A percentile compares a stretch with the other conserved stretches of the same genome.
Conservation (phyloP, 2,888 invertebrate genomes). For the Thereva unica region DNA sequence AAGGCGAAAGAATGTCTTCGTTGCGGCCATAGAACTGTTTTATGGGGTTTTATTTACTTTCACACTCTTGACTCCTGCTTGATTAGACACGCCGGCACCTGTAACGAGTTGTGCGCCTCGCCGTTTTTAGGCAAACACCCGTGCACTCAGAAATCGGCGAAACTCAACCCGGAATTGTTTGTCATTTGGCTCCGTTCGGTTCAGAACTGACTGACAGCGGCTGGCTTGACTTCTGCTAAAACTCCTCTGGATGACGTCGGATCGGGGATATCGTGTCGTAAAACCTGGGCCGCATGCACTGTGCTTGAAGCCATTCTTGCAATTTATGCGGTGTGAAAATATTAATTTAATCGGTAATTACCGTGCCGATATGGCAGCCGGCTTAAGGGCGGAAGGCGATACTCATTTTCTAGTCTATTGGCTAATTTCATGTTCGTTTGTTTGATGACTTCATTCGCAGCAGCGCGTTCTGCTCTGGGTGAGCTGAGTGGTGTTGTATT, state of each 20-base stretch:
- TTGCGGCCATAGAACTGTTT: background rate
- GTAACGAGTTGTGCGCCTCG: too few relatives aligned
- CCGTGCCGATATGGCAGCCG: conserved; percentile 1
- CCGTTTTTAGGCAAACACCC: too few relatives aligned
- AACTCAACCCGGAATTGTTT: too few relatives aligned
- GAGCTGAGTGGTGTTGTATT: too few relatives aligned
- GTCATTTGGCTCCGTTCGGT: too few relatives aligned
- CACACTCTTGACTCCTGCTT: conserved; percentile 24
- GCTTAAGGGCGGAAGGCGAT: background rate
- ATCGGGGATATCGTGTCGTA: conserved; percentile 3
- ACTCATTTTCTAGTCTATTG: background rate
- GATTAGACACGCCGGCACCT: conserved; percentile 17
- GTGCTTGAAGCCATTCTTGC: conserved; percentile 4
- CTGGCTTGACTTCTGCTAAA: background rate
- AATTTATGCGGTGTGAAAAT: conserved; percentile 34
- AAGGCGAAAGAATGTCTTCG: conserved; percentile 4
- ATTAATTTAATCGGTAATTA: conserved; percentile 31
- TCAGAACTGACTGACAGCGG: too few relatives aligned
- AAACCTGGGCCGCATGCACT: conserved; percentile 16
- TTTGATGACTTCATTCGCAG: too few relatives aligned
- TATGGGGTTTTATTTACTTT: conserved; percentile 26
- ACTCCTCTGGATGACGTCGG: background rate
- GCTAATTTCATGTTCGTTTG: background rate
- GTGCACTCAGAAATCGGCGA: too few relatives aligned
- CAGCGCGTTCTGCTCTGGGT: too few relatives aligned